These are phyloP conservation scores for Osedax fenrisi DNA, from an alignment of 2,888 invertebrate genomes.

Conservation along the genomic window DNA sequence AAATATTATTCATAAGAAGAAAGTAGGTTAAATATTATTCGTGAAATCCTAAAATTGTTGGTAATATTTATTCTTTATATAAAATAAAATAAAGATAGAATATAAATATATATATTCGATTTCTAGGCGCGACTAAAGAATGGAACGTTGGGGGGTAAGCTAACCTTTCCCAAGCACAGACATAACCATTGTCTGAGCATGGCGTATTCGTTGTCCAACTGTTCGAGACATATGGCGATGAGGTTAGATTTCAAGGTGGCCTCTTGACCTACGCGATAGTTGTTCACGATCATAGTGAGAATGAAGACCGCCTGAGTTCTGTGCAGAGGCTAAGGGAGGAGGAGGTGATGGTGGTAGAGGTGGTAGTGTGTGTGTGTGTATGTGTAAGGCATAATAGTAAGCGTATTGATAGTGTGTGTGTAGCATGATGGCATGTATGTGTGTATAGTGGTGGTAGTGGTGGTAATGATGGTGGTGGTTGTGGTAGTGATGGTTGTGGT, in stretches of 20 bases:
- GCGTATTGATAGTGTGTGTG: conserved; percentile 56
- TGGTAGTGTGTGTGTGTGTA: conserved; percentile 85
- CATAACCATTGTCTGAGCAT: conserved; percentile 65
- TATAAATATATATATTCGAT: no score
- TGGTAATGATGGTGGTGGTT: neutral
- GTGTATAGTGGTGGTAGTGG: neutral
- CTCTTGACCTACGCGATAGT: conserved; percentile 75
- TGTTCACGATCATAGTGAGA: conserved; percentile 78
- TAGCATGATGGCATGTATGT: conserved; percentile 4
- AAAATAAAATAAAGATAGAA: no score
- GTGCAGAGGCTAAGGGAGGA: conserved; percentile 60
- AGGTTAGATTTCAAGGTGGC: conserved; percentile 77
- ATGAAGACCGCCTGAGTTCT: conserved; percentile 89
- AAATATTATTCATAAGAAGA: no score
- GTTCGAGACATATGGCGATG: conserved; percentile 80
- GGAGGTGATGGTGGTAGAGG: conserved; percentile 79
- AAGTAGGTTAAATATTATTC: no score
- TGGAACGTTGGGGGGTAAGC: no score
- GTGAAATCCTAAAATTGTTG: no score
- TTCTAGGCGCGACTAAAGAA: no score
- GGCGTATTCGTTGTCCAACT: conserved; percentile 59
- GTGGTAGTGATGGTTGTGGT: neutral
- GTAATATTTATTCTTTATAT: no score
- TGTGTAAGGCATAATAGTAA: conserved; percentile 87
- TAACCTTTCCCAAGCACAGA: conserved; percentile 66